A percentile compares a stretch with the other conserved stretches of the same genome.
These are phyloP conservation scores for Drepana arcuata DNA, from an alignment of 1,140 invertebrate genomes.

Conservation along the genomic window DNA sequence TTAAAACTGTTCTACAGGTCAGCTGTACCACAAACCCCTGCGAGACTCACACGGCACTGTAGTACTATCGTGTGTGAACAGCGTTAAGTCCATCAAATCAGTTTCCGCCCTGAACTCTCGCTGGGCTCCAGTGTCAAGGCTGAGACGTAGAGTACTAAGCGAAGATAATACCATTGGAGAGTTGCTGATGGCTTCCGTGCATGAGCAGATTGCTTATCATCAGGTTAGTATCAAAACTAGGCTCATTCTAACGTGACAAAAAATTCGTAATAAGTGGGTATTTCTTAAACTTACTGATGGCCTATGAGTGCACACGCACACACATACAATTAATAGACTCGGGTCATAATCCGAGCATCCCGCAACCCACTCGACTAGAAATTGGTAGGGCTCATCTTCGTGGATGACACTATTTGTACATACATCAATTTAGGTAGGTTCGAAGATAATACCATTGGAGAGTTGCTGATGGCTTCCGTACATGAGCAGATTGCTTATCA, in stretches of 20 bases:
- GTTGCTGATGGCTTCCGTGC: slow-evolving; percentile 86
- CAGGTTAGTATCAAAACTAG: too few species aligned
- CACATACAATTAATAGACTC: too few species aligned
- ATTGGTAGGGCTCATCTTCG: too few species aligned
- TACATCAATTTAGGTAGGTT: too few species aligned
- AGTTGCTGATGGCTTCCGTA: slow-evolving; percentile 87
- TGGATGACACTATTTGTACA: too few species aligned
- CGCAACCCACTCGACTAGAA: too few species aligned
- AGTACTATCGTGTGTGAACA: slow-evolving; percentile 90
- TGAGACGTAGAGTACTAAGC: slow-evolving; percentile 74
- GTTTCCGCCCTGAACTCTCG: slow-evolving; percentile 89
- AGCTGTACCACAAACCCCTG: slow-evolving; percentile 92
- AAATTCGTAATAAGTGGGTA: too few species aligned
- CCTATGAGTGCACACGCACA: too few species aligned
- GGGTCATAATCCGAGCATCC: too few species aligned
- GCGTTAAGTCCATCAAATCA: slow-evolving; percentile 86
- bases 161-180: slow-evolving; percentile 86
- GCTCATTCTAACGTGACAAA: too few species aligned
- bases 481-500: slow-evolving; percentile 94
- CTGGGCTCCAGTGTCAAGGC: slow-evolving; percentile 87
- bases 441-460: slow-evolving; percentile 83
- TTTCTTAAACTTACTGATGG: too few species aligned
- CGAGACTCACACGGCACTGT: slow-evolving; percentile 90
- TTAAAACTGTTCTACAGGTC: slow-evolving; percentile 74
- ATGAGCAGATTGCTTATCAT: slow-evolving; percentile 93